A percentile compares a stretch with the other conserved stretches of the same genome.
Conservation (phyloP, 2,888 invertebrate genomes). For the Malthinus flaveolus region DNA sequence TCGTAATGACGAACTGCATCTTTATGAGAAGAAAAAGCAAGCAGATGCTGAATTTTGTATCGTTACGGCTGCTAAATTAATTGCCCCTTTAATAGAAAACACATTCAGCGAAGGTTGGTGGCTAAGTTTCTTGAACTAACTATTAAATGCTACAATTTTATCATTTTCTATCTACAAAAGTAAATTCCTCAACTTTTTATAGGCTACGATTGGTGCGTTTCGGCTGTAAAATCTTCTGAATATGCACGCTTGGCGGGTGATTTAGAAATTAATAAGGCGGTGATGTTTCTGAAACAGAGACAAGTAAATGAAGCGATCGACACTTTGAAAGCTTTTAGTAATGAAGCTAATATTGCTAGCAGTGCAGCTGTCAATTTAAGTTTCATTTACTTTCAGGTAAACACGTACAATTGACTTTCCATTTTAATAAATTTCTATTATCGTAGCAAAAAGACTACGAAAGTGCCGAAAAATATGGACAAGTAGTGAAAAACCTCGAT, state of each 20-base stretch:
- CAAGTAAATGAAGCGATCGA: slow-evolving; percentile 81
- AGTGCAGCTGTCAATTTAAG: slow-evolving; percentile 85
- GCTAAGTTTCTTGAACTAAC: no score
- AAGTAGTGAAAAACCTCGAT: slow-evolving; percentile 73
- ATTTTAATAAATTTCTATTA: not conserved
- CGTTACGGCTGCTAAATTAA: slow-evolving; percentile 84
- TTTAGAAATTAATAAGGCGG: slow-evolving; percentile 88
- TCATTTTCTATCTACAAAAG: not conserved
- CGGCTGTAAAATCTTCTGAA: slow-evolving; percentile 88
- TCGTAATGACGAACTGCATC: slow-evolving; percentile 74
- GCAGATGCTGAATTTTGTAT: slow-evolving; percentile 80
- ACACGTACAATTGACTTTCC: not conserved
- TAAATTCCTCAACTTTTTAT: slow-evolving; percentile 18
- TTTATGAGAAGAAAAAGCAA: slow-evolving; percentile 71
- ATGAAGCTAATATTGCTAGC: slow-evolving; percentile 80
- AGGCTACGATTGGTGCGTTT: slow-evolving; percentile 86
- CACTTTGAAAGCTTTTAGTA: slow-evolving; percentile 83
- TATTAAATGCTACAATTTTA: slow-evolving; percentile 14
- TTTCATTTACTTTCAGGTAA: slow-evolving; percentile 79
- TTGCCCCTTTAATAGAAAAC: slow-evolving; percentile 80
- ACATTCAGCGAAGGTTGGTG: slow-evolving; percentile 69
- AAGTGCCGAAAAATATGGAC: slow-evolving; percentile 77
- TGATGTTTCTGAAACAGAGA: slow-evolving; percentile 80
- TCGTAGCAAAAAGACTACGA: slow-evolving; percentile 75
- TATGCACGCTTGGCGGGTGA: slow-evolving; percentile 82